Evolutionary conservation across 2,797 vertebrate genomes (phyloP), one percentile per base, ranked within the genome.

Genomic region (Platalea minor): DNA sequence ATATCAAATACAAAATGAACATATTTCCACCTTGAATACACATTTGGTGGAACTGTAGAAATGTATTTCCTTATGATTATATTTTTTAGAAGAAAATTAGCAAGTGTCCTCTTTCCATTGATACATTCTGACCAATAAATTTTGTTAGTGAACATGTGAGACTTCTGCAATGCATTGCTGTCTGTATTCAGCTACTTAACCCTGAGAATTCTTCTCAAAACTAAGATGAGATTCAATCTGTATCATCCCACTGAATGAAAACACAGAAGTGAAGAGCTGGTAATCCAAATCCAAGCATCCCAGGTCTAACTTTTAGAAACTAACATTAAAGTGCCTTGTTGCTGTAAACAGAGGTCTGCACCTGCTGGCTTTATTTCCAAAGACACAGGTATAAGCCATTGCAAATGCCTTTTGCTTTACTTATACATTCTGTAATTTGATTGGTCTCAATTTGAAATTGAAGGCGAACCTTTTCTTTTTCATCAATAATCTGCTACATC

Each of bases 291-390:
- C 59, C 54, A 69, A 39, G 57, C 17, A 68, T 74, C 19, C 59
- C 39, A 50, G 37, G 77, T 86, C 93, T 89, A 73, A 64, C 41
- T 85, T 83, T 70, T 65, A 65, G 89, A 80, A 95, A 51, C 15
- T 4, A 39, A 45, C 45, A 28, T 70, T 90, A 13, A 86, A 96
- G 46, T 56, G 43, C 33, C 73, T 76, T 0, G 1, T 54, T 63
- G n/a, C 90, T 85, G 63, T 77, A 80, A 93, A 68, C 9, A 73
- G 48, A 29, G 46, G 14, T 64, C 77, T 96, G 72, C 89, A 95
- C 84, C 78, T 96, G 91, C 68, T 81, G 89, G 74, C 33, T 84
- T 94, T 74, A 82, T 78, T 83, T 64, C 53, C 31, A n/a, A 76
- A 91, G 77, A 48, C 11, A 39, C 67, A 87, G 60, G 75, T 91